A percentile compares a stretch with the other conserved stretches of the same genome.
phyloP scores from a whole-genome alignment of 1,140 invertebrate genomes.

The Drosophila biarmipes region DNA sequence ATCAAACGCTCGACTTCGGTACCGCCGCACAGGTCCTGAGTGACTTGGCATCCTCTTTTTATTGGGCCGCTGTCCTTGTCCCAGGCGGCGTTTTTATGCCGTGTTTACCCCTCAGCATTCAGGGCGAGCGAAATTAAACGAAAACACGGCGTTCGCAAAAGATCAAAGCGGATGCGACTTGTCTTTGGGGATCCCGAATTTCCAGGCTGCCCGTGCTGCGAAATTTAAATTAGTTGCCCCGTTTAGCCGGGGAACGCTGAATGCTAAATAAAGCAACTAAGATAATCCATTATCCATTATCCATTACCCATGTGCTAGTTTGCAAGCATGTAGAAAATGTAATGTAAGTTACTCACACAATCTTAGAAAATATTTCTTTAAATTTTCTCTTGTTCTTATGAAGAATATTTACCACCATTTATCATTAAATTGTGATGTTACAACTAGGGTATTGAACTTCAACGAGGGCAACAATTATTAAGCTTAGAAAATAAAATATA shows the following conservation, averaged over 20 bases:
- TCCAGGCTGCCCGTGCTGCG: slow-evolving; percentile 6
- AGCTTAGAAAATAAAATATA: neutral
- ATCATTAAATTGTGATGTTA: no score
- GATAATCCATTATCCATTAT: neutral
- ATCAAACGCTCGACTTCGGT: slow-evolving; percentile 61
- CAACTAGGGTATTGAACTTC: neutral
- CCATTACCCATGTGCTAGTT: no score
- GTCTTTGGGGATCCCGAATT: slow-evolving; percentile 22
- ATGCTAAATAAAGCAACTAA: neutral
- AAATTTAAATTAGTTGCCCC: slow-evolving; percentile 41
- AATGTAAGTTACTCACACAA: no score
- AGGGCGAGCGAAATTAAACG: slow-evolving; percentile 45
- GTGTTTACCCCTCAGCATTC: slow-evolving; percentile 33
- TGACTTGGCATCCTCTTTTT: slow-evolving; percentile 1
- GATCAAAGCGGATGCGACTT: slow-evolving; percentile 45
- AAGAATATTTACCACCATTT: no score
- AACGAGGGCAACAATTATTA: neutral
- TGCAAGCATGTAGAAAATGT: no score
- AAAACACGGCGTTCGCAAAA: slow-evolving; percentile 44
- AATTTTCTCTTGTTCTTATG: no score
- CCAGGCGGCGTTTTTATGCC: slow-evolving; percentile 9
- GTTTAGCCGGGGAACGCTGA: slow-evolving; percentile 2
- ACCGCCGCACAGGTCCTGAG: slow-evolving; percentile 1
- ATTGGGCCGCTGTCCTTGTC: neutral
- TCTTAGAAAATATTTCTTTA: no score